Evolutionary conservation across 2,113 vertebrate genomes (phyloP), one percentile per base, ranked within the genome.

Genomic region (Eleginops maclovinus): DNA sequence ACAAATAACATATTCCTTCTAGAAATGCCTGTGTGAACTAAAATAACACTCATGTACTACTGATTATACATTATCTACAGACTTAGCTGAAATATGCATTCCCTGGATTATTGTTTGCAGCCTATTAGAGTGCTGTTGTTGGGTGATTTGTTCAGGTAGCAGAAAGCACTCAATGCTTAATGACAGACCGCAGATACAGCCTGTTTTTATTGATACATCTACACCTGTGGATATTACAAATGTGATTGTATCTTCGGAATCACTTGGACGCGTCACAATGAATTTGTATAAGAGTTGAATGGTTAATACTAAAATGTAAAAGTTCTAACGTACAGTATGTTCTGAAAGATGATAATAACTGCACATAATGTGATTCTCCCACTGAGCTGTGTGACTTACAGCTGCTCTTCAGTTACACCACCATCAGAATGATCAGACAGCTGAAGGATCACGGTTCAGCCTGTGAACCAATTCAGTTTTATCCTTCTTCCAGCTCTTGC

Each of bases 321-420:
- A 43, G 40, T 43, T 8, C 43, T 21, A 12, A 36, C 19, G 15
- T 41, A 17, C n/a, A 53, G 61, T 41, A 46, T 64, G 53, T 63
- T 76, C 19, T 70, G 19, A 31, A 62, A 11, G 13, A 83, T 72
- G 55, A 74, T 49, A 64, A 41, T 10, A 65, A 63, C 46, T 58
- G 19, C 31, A 53, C 68, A 64, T 43, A 2, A 56, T 59, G 44
- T 71, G 13, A 72, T 72, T 75, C 56, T 69, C 22, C 16, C 77
- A 40, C 24, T 28, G 67, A 88, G 13, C 81, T 85, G 44, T 74
- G 51, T 63, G 77, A 84, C 82, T 75, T 72, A 82, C 50, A 68
- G 72, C 76, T 74, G 19, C 72, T 90, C 74, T 84, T 68, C 49
- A 72, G 67, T 82, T 74, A 60, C 72, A 79, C 0, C 13, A 54